Conservation (phyloP, 2,888 invertebrate species). For the Pycnomerus fuliginosus region DNA sequence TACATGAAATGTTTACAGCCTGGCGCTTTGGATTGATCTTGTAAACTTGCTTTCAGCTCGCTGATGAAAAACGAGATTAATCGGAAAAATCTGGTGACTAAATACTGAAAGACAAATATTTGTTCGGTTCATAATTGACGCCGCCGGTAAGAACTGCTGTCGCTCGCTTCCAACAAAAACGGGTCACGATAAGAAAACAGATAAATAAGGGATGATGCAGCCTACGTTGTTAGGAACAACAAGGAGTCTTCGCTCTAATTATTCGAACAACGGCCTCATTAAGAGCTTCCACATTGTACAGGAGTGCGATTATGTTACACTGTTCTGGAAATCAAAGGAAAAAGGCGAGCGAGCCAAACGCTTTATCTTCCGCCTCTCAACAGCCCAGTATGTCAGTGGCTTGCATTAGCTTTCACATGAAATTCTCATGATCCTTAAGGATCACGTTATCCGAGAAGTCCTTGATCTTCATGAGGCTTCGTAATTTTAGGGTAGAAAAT, state of each 20-base stretch:
- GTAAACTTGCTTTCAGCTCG: slow-evolving; percentile 39
- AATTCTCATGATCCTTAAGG: too few species aligned
- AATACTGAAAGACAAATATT: slow-evolving; percentile 20
- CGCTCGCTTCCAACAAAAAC: slow-evolving; percentile 9
- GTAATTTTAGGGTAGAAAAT: too few species aligned
- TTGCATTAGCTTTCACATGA: too few species aligned
- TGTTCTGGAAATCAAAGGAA: slow-evolving; percentile 8
- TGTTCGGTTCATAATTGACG: slow-evolving; percentile 17
- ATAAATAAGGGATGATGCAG: slow-evolving; percentile 34
- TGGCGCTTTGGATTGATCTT: slow-evolving; percentile 37
- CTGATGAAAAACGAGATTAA: too few species aligned
- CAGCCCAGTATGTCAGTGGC: too few species aligned
- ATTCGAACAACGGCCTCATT: slow-evolving; percentile 45
- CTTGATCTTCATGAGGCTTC: too few species aligned
- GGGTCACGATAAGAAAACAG: slow-evolving; percentile 9
- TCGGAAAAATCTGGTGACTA: too few species aligned
- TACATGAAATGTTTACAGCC: slow-evolving; percentile 44
- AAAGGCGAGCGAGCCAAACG: too few species aligned
- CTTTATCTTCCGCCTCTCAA: too few species aligned
- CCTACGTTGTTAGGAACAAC: slow-evolving; percentile 42
- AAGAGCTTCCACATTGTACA: slow-evolving; percentile 43
- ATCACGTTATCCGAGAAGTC: too few species aligned
- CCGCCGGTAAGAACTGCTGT: too few species aligned
- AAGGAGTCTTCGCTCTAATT: slow-evolving; percentile 42
- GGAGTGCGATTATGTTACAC: slow-evolving; percentile 42